These are phyloP conservation scores for Lasioglossum malachurum DNA, from an alignment of 2,888 invertebrate species.

Conservation along the genomic window DNA sequence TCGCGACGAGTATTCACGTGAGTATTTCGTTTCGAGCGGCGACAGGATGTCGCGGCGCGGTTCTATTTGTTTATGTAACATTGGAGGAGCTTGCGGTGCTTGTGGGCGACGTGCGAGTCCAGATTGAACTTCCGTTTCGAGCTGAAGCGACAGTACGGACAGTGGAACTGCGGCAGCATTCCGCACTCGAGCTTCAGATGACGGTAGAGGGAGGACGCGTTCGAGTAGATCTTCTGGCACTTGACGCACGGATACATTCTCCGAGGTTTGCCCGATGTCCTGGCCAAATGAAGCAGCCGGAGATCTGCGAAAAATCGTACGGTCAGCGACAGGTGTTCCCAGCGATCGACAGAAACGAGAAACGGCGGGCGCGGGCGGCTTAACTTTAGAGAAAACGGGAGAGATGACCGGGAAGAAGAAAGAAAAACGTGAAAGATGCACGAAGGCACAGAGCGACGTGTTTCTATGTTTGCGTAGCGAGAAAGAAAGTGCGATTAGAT, in stretches of 20 bases:
- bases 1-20: not conserved
- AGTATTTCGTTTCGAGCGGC: not conserved
- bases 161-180: slow-evolving; percentile 82
- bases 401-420: not conserved
- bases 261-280: slow-evolving; percentile 48
- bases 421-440: not conserved
- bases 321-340: slow-evolving; percentile 34
- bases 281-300: slow-evolving; percentile 39
- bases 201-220: slow-evolving; percentile 86
- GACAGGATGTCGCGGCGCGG: not conserved
- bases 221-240: slow-evolving; percentile 87
- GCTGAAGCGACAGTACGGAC: slow-evolving; percentile 82
- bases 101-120: slow-evolving; percentile 77
- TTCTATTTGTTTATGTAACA: slow-evolving; percentile 38
- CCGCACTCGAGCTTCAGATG: slow-evolving; percentile 84
- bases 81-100: slow-evolving; percentile 60
- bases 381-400: slow-evolving; percentile 9
- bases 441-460: not conserved
- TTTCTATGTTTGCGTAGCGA: slow-evolving; percentile 2
- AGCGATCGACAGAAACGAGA: not conserved
- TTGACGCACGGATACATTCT: slow-evolving; percentile 83
- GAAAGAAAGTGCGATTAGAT: not conserved
- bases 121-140: slow-evolving; percentile 83
- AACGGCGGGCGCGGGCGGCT: not conserved
- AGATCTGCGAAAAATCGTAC: slow-evolving; percentile 69